A percentile compares a stretch with the other conserved stretches of the same genome.
phyloP scores from a whole-genome alignment of 2,113 vertebrate species.

The Seriola dumerili region DNA sequence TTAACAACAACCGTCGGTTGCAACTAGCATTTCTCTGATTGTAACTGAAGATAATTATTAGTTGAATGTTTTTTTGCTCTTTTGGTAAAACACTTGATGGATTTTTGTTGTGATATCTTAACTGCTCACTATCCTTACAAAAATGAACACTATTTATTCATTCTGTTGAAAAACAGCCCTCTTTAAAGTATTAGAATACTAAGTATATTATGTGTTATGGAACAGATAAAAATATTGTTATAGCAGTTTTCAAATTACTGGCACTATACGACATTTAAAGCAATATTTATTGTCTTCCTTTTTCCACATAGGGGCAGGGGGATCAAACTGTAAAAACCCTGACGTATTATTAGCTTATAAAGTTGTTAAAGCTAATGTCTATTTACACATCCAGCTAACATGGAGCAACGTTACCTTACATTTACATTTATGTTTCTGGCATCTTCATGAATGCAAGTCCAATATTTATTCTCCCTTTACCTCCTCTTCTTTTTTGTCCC shows the following conservation, averaged over 20 bases:
- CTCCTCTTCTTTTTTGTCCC: not conserved
- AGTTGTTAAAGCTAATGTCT: not conserved
- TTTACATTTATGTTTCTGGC: not conserved
- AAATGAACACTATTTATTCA: no score
- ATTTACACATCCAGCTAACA: not conserved
- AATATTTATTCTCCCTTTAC: not conserved
- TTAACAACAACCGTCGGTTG: constrained; percentile 25
- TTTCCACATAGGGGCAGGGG: not conserved
- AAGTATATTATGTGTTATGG: not conserved
- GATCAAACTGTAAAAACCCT: not conserved
- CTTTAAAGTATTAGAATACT: not conserved
- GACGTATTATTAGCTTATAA: not conserved
- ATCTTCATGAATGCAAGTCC: not conserved
- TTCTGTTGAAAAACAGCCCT: not conserved
- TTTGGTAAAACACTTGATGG: not conserved
- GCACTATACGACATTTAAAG: not conserved
- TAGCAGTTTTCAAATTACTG: not conserved
- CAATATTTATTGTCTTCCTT: not conserved
- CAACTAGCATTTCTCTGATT: constrained; percentile 9
- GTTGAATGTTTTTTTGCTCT: not conserved
- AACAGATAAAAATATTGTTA: no score
- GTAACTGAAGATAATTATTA: constrained; percentile 18
- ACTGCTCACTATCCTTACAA: not conserved
- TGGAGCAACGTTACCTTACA: not conserved
- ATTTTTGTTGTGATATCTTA: constrained; percentile 21